These are phyloP conservation scores for Pelmatolapia mariae DNA, from an alignment of 2,113 vertebrate species.

Conservation along the genomic window DNA sequence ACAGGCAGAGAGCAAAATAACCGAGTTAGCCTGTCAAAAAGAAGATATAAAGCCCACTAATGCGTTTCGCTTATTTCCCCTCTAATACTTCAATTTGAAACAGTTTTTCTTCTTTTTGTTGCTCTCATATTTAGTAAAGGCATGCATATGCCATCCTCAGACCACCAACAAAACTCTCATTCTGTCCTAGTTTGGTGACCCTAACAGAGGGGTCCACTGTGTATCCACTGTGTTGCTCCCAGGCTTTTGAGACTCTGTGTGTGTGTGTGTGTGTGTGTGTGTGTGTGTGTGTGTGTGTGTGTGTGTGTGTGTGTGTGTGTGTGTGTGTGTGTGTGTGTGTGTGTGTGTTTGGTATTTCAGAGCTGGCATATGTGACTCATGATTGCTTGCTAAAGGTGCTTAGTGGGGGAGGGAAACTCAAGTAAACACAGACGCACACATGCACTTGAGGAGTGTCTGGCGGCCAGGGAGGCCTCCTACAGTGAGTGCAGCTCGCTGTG, in stretches of 20 bases:
- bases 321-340: neutral
- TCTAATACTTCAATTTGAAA: neutral
- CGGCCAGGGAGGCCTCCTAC: constrained; percentile 14
- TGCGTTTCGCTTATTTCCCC: neutral
- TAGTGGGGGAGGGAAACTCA: constrained; percentile 23
- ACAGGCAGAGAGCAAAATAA: neutral
- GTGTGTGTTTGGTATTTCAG: neutral
- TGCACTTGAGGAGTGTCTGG: constrained; percentile 19
- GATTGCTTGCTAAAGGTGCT: constrained; percentile 9
- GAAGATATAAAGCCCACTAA: neutral
- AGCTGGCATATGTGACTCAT: constrained; percentile 12
- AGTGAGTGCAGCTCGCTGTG: constrained; percentile 7
- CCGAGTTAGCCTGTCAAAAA: neutral
- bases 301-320: neutral
- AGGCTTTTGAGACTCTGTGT: neutral
- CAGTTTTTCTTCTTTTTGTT: neutral
- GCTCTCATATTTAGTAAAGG: neutral
- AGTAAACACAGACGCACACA: constrained; percentile 13
- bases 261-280: neutral
- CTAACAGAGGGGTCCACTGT: neutral
- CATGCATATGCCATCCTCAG: neutral
- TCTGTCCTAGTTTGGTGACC: neutral
- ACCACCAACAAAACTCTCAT: neutral
- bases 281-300: neutral
- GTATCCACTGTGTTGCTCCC: neutral